Base-by-base conservation (phyloP, 2,113 vertebrate genomes). In the Conger conger region DNA sequence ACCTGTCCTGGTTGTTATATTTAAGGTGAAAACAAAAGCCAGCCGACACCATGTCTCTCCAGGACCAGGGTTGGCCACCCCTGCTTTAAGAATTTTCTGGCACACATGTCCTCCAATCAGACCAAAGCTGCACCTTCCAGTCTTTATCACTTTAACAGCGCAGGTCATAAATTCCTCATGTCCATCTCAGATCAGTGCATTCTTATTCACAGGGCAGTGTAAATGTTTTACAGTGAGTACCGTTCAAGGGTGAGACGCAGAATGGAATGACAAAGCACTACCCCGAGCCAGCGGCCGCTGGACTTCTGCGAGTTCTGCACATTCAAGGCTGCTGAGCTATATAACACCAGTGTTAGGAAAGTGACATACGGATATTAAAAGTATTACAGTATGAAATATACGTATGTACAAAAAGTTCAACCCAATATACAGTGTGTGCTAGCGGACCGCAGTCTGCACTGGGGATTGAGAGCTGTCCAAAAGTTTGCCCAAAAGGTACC, bases 81-180 rank as follows among this genome's bases (percentile, higher is more conserved):
- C 4, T n/a, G n/a, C n/a, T 42, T 68, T 68, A n/a, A 73, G n/a
- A 73, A 33, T 30, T 33, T 27, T 8, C 68, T 30, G 68, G 68
- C n/a, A 33, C 68, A 33, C 27, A 9, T 73, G 30, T 13, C 68
- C 11, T 33, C 27, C 68, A 30, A n/a, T 73, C 68, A 9, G 68
- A 1, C 68, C n/a, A 15, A 7, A n/a, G 68, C 68, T 9, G 27
- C 68, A 33, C 68, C 68, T 27, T 73, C 27, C n/a, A n/a, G 5
- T 1, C n/a, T 33, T 30, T 73, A 73, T n/a, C 68, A 73, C 68
- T 30, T 73, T 73, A 73, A 73, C 27, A 73, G 68, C 68, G 27
- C 68, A 73, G n/a, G 68, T 8, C n/a, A 73, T 73, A 73, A 73
- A 73, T 73, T 73, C 68, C 68, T 73, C n/a, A 73, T 33, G n/a